Base-by-base conservation (phyloP, 2,888 invertebrate genomes). In the Nemoura dubitans region DNA sequence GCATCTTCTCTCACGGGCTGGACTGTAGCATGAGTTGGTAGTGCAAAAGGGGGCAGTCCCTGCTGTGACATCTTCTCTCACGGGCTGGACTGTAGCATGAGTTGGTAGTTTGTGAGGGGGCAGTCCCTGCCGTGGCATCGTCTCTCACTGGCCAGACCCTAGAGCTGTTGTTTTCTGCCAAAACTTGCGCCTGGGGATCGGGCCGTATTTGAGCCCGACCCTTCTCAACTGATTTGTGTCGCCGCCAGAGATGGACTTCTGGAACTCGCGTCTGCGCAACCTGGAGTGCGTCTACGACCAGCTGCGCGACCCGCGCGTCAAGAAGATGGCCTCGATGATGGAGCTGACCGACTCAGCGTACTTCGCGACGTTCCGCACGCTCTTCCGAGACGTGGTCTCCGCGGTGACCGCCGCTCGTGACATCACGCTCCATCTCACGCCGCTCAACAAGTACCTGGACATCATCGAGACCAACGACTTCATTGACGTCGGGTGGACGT, bases 261-360 rank as follows among this genome's bases (percentile, higher is more conserved):
- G 98, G 96, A 93, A 94, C 86, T 93, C 94, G 80, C 94, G 97
- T 26, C 92, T 96, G 21, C 94, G 94, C 88, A 98, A 98, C 90
- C 92, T 98, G 10, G 97, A 97, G 90, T 96, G 96, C 77, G 96
- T 98, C 87, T 97, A 97, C 90, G 95, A 96, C 76, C 98, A 98
- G 91, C 92, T 98, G 89, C 93, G 95, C n/a, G 96, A 97, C 90
- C 95, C 95, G 10, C 93, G 96, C 89, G 96, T 98, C 0, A 96
- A 96, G 90, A 95, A 96, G 87, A 97, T 98, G 94, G 96, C 96
- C 0, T 94, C 94, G 87, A 94, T 97, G 85, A 91, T 97, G 85
- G 96, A 98, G 91, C 92, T 94, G 88, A 96, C 96, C 0, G 93
- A 94, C 29, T 98, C 98, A 88, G 95, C 96, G 6, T 98, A 98